phyloP scores from a whole-genome alignment of 2,797 vertebrate genomes.

The Phalanger gymnotis region DNA sequence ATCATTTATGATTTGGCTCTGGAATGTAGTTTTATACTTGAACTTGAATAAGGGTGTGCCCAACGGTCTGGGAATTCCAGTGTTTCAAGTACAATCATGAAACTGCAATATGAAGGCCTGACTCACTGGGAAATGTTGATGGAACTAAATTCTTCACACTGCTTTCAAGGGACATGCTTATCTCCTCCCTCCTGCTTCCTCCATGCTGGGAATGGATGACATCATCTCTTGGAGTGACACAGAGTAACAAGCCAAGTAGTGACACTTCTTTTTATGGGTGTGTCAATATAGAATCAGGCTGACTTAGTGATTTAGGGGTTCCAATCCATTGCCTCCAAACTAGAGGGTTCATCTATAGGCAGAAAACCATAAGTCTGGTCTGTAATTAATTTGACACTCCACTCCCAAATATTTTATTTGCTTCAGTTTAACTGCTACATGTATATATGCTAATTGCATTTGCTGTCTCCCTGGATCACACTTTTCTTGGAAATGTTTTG shows the following conservation, averaged over 20 bases:
- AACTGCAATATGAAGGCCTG: slow-evolving; percentile 34
- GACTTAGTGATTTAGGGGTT: background rate
- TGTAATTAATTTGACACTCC: background rate
- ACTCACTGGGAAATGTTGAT: slow-evolving; percentile 48
- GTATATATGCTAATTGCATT: slow-evolving; percentile 52
- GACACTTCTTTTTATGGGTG: background rate
- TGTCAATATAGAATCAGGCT: background rate
- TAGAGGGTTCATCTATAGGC: background rate
- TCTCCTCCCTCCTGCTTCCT: slow-evolving; percentile 8
- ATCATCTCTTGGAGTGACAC: slow-evolving; percentile 25
- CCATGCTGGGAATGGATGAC: slow-evolving; percentile 44
- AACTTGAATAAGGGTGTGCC: slow-evolving; percentile 37
- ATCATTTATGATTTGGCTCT: slow-evolving; percentile 14
- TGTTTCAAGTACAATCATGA: slow-evolving; percentile 45
- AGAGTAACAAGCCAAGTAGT: slow-evolving; percentile 41
- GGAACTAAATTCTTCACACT: slow-evolving; percentile 33
- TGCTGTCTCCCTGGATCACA: slow-evolving; percentile 63
- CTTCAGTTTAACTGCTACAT: slow-evolving; percentile 54
- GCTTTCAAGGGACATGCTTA: background rate
- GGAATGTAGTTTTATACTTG: slow-evolving; percentile 19
- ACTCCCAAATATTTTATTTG: slow-evolving; percentile 21
- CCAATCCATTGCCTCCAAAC: background rate
- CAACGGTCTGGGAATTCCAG: slow-evolving; percentile 3
- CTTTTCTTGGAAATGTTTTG: slow-evolving; percentile 47
- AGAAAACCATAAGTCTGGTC: slow-evolving; percentile 36